A percentile compares a stretch with the other conserved stretches of the same genome.
These are phyloP conservation scores for Sphyrna mokarran DNA, from an alignment of 2,113 vertebrate genomes.

Conservation along the genomic window DNA sequence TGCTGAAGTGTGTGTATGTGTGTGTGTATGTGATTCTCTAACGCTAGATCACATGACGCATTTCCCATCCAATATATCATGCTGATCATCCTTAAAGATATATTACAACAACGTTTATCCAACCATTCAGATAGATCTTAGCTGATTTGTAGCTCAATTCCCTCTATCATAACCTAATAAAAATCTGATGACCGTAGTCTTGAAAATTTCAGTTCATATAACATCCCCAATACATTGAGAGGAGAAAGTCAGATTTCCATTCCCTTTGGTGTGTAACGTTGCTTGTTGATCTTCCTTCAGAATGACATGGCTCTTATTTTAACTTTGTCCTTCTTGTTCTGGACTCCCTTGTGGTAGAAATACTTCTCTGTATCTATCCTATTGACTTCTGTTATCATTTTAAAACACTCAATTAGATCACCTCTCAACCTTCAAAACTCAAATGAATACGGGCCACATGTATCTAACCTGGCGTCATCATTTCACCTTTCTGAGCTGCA, in stretches of 20 bases:
- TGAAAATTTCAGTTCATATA: not conserved
- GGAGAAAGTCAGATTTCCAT: not conserved
- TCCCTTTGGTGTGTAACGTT: not conserved
- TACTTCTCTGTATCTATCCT: not conserved
- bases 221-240: not conserved
- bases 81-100: not conserved
- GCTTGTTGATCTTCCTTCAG: not conserved
- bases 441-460: not conserved
- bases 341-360: not conserved
- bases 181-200: not conserved
- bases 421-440: not conserved
- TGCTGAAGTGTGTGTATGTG: too few relatives aligned
- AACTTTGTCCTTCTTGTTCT: not conserved
- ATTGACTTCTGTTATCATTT: not conserved
- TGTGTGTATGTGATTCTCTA: too few relatives aligned
- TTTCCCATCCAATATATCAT: too few relatives aligned
- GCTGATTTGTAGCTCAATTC: not conserved
- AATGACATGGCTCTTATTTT: not conserved
- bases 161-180: not conserved
- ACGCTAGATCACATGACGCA: too few relatives aligned
- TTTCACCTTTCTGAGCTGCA: not conserved
- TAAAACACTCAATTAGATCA: not conserved
- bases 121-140: not conserved
- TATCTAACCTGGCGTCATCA: not conserved
- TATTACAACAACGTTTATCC: not conserved